Evolutionary conservation across 2,113 vertebrate species (phyloP).

Genomic region (Engraulis encrasicolus): DNA sequence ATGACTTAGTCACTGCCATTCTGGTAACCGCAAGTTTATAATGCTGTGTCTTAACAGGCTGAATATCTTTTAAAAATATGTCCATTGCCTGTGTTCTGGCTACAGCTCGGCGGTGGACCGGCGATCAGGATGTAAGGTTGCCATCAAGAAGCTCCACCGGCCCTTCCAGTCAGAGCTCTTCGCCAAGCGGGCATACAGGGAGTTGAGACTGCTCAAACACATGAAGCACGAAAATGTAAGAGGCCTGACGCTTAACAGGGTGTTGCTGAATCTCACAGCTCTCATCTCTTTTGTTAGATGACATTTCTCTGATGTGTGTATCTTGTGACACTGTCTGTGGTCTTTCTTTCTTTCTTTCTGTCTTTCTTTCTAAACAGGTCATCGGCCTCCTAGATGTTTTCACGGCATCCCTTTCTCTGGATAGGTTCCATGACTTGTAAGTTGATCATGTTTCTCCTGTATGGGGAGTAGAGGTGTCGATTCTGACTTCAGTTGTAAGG

Average conservation of each 20-base stretch:
- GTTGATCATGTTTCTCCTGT: slow-evolving; percentile 53
- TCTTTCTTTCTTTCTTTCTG: background rate
- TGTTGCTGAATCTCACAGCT: background rate
- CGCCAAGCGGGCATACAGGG: slow-evolving; percentile 93
- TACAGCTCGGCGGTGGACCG: slow-evolving; percentile 86
- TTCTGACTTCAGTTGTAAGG: too few relatives aligned
- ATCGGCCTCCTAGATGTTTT: slow-evolving; percentile 95
- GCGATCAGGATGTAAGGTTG: slow-evolving; percentile 82
- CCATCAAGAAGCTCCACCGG: slow-evolving; percentile 96
- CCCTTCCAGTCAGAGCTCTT: slow-evolving; percentile 96
- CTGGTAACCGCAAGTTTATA: too few relatives aligned
- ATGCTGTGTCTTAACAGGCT: too few relatives aligned
- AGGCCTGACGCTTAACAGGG: background rate
- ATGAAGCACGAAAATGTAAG: slow-evolving; percentile 98
- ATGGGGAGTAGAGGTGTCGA: too few relatives aligned
- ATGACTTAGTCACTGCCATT: too few relatives aligned
- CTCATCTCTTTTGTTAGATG: background rate
- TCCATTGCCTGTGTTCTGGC: background rate
- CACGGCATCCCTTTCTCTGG: slow-evolving; percentile 87
- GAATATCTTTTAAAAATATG: too few relatives aligned
- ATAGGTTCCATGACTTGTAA: slow-evolving; percentile 96
- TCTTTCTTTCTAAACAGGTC: slow-evolving; percentile 75
- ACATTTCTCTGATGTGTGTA: too few relatives aligned
- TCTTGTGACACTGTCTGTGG: background rate
- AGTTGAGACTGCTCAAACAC: slow-evolving; percentile 94